Base-by-base conservation (phyloP, 2,888 invertebrate species). In the Troides aeacus region DNA sequence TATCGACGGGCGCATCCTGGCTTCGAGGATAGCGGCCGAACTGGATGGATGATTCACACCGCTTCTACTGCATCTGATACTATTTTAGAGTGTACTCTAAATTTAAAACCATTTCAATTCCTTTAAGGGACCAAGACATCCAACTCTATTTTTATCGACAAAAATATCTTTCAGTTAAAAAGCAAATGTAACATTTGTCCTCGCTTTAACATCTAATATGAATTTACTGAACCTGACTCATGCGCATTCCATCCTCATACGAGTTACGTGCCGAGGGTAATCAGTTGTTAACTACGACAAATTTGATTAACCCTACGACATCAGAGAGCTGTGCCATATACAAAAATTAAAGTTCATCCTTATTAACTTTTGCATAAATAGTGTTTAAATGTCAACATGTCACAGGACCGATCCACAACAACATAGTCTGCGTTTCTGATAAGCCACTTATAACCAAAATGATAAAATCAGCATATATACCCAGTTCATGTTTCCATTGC, bases 301-400 rank as follows among this genome's bases (percentile, higher is more conserved):
- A 64, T 69, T 64, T 56, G 64, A 64, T 69, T 61, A 64, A 69
- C 69, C 64, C 61, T 53, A 36, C 66, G 61, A 53, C 57, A 60
- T 24, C 24, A 17, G 64, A 17, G 59, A 39, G 12, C 18, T 23
- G 53, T 59, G 59, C 42, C 61, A 24, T 42, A 21, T 17, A 53
- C 53, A 53, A 53, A 53, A 53, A 39, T 10, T 39, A 39, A 39
- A 39, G 39, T 6, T 39, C 39, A 39, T 39, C 39, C 30, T 39
- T 10, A 39, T 39, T 39, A 39, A 39, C 39, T 39, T 39, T 8
- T 39, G 39, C 39, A 39, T 39, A 39, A 10, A 10, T 39, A 39
- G 39, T 39, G 39, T 39, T 39, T 39, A 39, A 39, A 39, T 39
- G 39, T 8, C 7, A 39, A 39, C 7, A 21, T 21, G 39, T 10